Percentiles rank a stretch among this genome's conserved stretches.
phyloP scores from a whole-genome alignment of 2,888 invertebrate species.

The Timema cristinae region DNA sequence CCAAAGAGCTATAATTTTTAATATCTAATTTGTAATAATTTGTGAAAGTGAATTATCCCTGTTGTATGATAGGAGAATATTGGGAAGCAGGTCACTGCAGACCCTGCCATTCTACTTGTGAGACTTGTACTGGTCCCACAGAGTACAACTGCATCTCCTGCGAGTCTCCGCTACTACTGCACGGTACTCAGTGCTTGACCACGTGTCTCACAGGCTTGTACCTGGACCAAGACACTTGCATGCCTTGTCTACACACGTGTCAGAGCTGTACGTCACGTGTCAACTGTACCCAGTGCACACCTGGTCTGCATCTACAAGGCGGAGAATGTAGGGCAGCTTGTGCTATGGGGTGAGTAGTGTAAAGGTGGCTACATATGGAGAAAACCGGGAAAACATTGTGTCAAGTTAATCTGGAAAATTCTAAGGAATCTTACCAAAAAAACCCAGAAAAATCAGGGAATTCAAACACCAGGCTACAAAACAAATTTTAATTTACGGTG shows the following conservation, averaged over 20 bases:
- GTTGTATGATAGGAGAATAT: slow-evolving; percentile 62
- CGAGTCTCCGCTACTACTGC: slow-evolving; percentile 61
- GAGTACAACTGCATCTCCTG: slow-evolving; percentile 71
- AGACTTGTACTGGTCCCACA: slow-evolving; percentile 74
- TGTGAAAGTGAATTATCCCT: not conserved
- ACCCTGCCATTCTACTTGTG: slow-evolving; percentile 73
- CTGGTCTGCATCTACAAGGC: slow-evolving; percentile 72
- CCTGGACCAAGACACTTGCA: slow-evolving; percentile 67
- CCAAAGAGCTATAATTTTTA: too few relatives aligned
- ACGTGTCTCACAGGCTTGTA: slow-evolving; percentile 73
- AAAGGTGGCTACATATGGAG: slow-evolving; percentile 27
- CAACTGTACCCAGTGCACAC: slow-evolving; percentile 74
- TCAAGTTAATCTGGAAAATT: too few relatives aligned
- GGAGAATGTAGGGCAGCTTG: slow-evolving; percentile 79
- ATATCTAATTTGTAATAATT: too few relatives aligned
- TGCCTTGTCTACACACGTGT: slow-evolving; percentile 76
- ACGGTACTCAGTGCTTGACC: slow-evolving; percentile 68
- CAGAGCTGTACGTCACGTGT: slow-evolving; percentile 69
- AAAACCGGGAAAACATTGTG: too few relatives aligned
- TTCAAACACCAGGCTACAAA: too few relatives aligned
- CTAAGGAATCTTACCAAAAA: too few relatives aligned
- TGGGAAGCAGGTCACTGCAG: slow-evolving; percentile 62
- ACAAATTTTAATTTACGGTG: too few relatives aligned
- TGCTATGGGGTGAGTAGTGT: slow-evolving; percentile 56
- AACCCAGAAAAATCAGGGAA: too few relatives aligned